These are phyloP conservation scores for Calliphora vicina DNA, from an alignment of 1,140 invertebrate genomes.

Conservation along the genomic window DNA sequence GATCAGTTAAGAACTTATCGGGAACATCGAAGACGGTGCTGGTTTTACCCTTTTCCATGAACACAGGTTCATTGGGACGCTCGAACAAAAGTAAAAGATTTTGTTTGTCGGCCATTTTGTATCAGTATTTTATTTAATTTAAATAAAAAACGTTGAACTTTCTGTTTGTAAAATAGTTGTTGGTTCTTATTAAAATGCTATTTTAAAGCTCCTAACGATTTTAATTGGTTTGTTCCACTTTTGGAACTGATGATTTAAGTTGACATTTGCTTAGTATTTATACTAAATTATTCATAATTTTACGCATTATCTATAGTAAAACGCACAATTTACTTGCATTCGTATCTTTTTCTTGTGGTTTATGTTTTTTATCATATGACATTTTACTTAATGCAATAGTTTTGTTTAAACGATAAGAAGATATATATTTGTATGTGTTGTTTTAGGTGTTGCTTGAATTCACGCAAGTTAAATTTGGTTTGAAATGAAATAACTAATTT, in stretches of 20 bases:
- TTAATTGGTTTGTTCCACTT: not conserved
- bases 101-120: slow-evolving; percentile 61
- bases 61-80: slow-evolving; percentile 77
- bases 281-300: not conserved
- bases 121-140: too few relatives aligned
- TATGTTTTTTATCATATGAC: not conserved
- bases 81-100: slow-evolving; percentile 73
- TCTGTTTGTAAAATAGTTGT: too few relatives aligned
- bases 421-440: not conserved
- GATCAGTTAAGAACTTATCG: slow-evolving; percentile 68
- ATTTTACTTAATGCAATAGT: not conserved
- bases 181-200: too few relatives aligned
- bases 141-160: too few relatives aligned
- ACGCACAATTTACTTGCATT: too few relatives aligned
- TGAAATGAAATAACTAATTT: too few relatives aligned
- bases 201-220: not conserved
- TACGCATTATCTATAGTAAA: too few relatives aligned
- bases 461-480: too few relatives aligned
- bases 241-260: not conserved
- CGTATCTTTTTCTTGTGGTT: not conserved
- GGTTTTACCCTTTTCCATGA: slow-evolving; percentile 72
- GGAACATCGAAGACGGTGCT: slow-evolving; percentile 73
- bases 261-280: not conserved
- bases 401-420: not conserved
- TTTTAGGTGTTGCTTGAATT: too few relatives aligned